Evolutionary conservation across 92 coral and sea anemone species (phyloP).

Genomic region (Palythoa heliodiscus): DNA sequence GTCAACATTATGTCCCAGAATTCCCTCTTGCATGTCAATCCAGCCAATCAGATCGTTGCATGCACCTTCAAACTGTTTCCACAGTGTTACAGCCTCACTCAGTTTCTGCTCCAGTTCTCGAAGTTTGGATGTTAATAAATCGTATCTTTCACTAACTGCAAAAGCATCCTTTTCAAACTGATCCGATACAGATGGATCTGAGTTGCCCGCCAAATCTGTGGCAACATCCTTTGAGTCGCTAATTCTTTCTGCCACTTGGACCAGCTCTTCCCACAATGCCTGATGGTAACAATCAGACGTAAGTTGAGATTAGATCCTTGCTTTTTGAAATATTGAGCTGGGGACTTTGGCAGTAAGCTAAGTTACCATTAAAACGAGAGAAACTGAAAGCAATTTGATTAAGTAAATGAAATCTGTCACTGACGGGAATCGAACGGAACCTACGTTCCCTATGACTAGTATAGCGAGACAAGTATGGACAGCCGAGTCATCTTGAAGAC

Average conservation of each 20-base stretch:
- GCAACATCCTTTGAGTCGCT: conserved; percentile 81
- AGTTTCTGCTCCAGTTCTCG: conserved; percentile 62
- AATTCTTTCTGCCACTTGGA: conserved; percentile 71
- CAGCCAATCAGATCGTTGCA: conserved; percentile 81
- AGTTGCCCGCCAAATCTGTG: conserved; percentile 75
- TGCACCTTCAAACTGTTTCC: conserved; percentile 87
- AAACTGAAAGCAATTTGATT: too few relatives aligned
- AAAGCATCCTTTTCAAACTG: conserved; percentile 73
- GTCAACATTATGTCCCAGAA: conserved; percentile 63
- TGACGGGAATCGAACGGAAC: too few relatives aligned
- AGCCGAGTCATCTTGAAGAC: too few relatives aligned
- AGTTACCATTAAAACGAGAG: background rate
- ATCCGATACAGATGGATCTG: conserved; percentile 73
- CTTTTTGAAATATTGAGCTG: too few relatives aligned
- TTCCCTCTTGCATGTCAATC: conserved; percentile 76
- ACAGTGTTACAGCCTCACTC: conserved; percentile 51
- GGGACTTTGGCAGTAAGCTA: background rate
- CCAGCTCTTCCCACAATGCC: conserved; percentile 65
- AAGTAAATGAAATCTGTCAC: too few relatives aligned
- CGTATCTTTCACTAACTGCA: conserved; percentile 70
- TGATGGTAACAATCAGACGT: conserved; percentile 1
- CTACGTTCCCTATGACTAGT: too few relatives aligned
- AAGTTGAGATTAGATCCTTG: too few relatives aligned
- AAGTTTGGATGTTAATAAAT: conserved; percentile 58
- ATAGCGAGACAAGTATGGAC: too few relatives aligned